Base-by-base conservation (phyloP, 2,888 invertebrate species). In the Nowickia ferox region DNA sequence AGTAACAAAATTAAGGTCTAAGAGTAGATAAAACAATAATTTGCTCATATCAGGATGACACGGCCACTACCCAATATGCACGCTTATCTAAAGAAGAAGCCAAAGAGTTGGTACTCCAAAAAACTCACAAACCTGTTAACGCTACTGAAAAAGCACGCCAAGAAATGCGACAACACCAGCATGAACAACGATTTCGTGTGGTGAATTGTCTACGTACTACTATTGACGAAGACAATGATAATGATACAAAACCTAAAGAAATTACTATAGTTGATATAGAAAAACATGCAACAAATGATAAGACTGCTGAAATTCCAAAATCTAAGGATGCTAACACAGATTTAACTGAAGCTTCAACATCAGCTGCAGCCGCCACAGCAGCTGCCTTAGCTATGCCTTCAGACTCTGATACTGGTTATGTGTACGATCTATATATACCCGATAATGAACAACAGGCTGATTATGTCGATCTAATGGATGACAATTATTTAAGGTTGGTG, bases 381-480 rank as follows among this genome's bases (percentile, higher is more conserved):
- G 40, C 63, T 44, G 63, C 57, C 9, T n/a, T 80, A 40, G 30
- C 66, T 4, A 80, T 63, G 84, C 89, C 90, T 13, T 89, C 89
- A 30, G 91, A 92, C 84, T 91, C 91, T 9, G 91, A 93, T 57
- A 88, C 90, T n/a, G 91, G 92, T 72, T 95, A 94, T 90, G 95
- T 95, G 9, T 95, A 95, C 87, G 95, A 95, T 91, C 92, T 95
- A 42, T 95, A 95, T 92, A 94, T 94, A 88, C 94, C 94, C 11
- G 92, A 93, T 87, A 93, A 93, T 87, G 93, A 93, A 22, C 93
- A 93, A 87, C 93, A 94, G 61, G 92, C 93, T 51, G 93, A 93
- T 84, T 89, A 93, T 87, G 90, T 91, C 80, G 92, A 93, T 88
- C 88, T 92, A 80, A 90, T 91, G 89, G 92, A 92, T 77, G 91